Evolutionary conservation across 2,888 invertebrate genomes (phyloP), one percentile per base, ranked within the genome.

Genomic region (Notodonta dromedarius): DNA sequence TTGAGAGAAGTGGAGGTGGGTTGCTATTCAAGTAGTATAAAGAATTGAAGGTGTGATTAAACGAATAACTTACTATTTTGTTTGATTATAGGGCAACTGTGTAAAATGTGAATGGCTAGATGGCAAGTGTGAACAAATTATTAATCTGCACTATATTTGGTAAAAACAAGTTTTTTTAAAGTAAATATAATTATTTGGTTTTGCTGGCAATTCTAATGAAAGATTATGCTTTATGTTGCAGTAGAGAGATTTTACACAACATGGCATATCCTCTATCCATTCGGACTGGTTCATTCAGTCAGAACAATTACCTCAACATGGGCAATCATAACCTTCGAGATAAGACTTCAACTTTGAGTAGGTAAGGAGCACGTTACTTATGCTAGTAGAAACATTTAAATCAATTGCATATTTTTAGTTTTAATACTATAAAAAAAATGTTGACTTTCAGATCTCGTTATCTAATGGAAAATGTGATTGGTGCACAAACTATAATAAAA

Each of bases 211-310:
- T 2, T 2, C 4, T 11, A 42, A 42, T 42, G 11, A 59, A 51
- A 42, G 63, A 35, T 54, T 57, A 58, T 59, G 59, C 56, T 61
- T 57, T 42, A 57, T 42, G 70, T 66, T 94, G 78, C 77, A 98
- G 97, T 78, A 95, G 95, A 73, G 98, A 99, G 84, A 94, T 99
- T 50, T 94, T 98, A 57, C 96, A 96, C 78, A 95, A 97, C 59
- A 98, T 98, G 96, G 95, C 95, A 1, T 96, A 96, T 87, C 99
- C 99, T 0, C 87, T 98, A 32, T 96, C 97, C 5, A 97, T 98
- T 24, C 97, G 97, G 90, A 94, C 94, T 82, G 95, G 82, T 76
- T 94, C 70, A 83, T 93, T 76, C 85, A 91, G 78, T 80, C 94
- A 78, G 82, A 90, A 77, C 85, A 95, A 85, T 82, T 96, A 95